Percentiles rank a stretch among this genome's conserved stretches.
Evolutionary conservation across 1,140 invertebrate species (phyloP).

Genomic region (Lordiphosa stackelbergi): DNA sequence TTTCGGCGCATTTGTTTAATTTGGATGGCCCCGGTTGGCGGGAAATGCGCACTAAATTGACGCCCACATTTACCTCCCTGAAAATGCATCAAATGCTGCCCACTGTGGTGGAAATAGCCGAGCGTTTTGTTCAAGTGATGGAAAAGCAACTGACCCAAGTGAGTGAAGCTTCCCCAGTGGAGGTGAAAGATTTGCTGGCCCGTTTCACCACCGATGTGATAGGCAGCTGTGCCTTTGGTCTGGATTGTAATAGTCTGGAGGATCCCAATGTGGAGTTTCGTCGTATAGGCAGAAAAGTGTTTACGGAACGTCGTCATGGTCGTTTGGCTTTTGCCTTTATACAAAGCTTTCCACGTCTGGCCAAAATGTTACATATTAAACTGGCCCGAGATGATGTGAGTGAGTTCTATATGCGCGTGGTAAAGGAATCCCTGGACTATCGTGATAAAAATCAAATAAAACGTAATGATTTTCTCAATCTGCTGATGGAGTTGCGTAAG

Average conservation of each 20-base stretch:
- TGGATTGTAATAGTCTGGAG: constrained; percentile 79
- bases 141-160: constrained; percentile 20
- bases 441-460: constrained; percentile 77
- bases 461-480: constrained; percentile 79
- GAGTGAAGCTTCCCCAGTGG: constrained; percentile 21
- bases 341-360: constrained; percentile 36
- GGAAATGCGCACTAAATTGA: constrained; percentile 78
- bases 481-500: constrained; percentile 44
- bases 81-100: constrained; percentile 80
- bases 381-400: constrained; percentile 75
- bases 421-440: constrained; percentile 77
- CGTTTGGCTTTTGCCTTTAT: constrained; percentile 32
- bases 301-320: constrained; percentile 36
- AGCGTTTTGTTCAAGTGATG: constrained; percentile 63
- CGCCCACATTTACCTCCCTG: constrained; percentile 79
- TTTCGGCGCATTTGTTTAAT: constrained; percentile 77
- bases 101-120: constrained; percentile 61
- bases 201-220: constrained; percentile 82
- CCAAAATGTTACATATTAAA: constrained; percentile 40
- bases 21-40: constrained; percentile 78
- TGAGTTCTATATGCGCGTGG: constrained; percentile 77
- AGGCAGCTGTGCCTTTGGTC: constrained; percentile 80
- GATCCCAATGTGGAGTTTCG: constrained; percentile 79
- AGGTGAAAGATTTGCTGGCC: constrained; percentile 76
- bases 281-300: constrained; percentile 52